phyloP scores from a whole-genome alignment of 1,140 invertebrate species.

The Babylonia areolata region DNA sequence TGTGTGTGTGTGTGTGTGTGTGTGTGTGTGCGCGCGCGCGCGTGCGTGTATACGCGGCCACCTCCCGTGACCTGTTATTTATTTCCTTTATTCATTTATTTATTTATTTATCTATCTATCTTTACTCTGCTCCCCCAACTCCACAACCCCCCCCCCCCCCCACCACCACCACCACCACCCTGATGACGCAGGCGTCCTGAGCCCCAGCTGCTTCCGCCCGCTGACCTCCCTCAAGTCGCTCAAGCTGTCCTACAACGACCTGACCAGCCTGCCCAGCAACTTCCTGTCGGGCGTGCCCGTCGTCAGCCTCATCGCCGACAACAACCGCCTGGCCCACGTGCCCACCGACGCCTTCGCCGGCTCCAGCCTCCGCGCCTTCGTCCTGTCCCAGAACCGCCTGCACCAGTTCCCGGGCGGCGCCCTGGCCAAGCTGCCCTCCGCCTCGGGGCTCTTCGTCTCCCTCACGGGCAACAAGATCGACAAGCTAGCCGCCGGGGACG shows the following conservation, averaged over 20 bases:
- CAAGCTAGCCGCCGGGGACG: slow-evolving; percentile 29
- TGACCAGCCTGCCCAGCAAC: slow-evolving; percentile 34
- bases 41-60: background rate
- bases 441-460: background rate
- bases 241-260: slow-evolving; percentile 47
- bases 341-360: slow-evolving; percentile 38
- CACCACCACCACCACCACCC: too few species aligned
- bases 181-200: background rate
- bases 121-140: background rate
- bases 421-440: background rate
- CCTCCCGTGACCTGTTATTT: background rate
- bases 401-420: slow-evolving; percentile 47
- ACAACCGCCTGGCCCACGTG: slow-evolving; percentile 45
- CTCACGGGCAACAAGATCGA: slow-evolving; percentile 39
- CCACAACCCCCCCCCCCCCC: too few species aligned
- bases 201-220: background rate
- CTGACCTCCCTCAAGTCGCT: slow-evolving; percentile 40
- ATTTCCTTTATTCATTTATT: background rate
- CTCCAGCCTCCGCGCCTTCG: slow-evolving; percentile 39
- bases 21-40: background rate
- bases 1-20: too few species aligned
- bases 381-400: slow-evolving; percentile 50
- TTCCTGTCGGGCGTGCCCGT: slow-evolving; percentile 48
- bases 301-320: slow-evolving; percentile 39
- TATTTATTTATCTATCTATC: background rate